Conservation (phyloP, 1,140 invertebrate genomes). For the Cherax destructor region DNA sequence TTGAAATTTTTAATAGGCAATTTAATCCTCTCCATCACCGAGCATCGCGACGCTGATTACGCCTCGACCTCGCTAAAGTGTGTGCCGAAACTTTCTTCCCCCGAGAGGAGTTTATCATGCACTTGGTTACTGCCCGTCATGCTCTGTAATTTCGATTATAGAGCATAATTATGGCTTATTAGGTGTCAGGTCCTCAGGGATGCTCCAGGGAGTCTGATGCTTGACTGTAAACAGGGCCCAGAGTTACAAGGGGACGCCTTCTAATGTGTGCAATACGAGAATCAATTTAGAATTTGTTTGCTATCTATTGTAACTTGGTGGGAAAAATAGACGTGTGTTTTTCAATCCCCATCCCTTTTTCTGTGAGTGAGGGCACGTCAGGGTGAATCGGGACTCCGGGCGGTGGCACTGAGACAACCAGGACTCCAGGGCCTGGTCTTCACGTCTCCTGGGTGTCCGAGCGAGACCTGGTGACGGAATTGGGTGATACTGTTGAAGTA, state of each 20-base stretch:
- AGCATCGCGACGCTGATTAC: slow-evolving; percentile 51
- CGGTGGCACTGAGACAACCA: neutral
- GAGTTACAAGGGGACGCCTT: neutral
- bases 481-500: too few species aligned
- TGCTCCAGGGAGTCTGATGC: neutral
- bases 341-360: slow-evolving; percentile 46
- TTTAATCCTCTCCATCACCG: slow-evolving; percentile 67
- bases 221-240: neutral
- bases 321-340: slow-evolving; percentile 66
- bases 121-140: neutral
- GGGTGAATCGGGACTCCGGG: slow-evolving; percentile 33
- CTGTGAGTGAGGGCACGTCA: slow-evolving; percentile 28
- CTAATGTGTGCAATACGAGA: slow-evolving; percentile 50
- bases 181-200: neutral
- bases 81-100: neutral
- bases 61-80: slow-evolving; percentile 49
- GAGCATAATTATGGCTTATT: neutral
- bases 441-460: too few species aligned
- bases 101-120: neutral
- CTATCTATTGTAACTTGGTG: slow-evolving; percentile 59
- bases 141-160: too few species aligned
- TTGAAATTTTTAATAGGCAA: slow-evolving; percentile 70
- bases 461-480: too few species aligned
- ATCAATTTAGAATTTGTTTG: slow-evolving; percentile 68
- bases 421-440: too few species aligned